These are phyloP conservation scores for Ambastaia sidthimunki DNA, from an alignment of 2,797 vertebrate genomes.

Conservation along the genomic window DNA sequence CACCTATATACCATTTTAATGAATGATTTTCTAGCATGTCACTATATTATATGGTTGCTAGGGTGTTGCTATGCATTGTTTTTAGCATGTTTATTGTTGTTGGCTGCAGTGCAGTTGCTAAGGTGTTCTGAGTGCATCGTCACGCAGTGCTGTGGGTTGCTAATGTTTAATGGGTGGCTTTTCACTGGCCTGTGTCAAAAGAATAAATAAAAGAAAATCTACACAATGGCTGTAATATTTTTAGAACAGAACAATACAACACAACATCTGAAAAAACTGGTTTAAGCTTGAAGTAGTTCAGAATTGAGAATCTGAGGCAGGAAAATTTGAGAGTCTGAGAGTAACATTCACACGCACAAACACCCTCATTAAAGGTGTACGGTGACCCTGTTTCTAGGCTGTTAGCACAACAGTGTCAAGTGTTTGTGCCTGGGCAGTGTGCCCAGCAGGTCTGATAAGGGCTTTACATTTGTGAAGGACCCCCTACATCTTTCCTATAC, in stretches of 20 bases:
- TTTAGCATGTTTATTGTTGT: no score
- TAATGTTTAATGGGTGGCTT: background rate
- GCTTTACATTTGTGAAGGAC: constrained; percentile 27
- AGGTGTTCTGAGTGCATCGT: background rate
- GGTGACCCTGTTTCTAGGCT: constrained; percentile 34
- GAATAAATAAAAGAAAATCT: background rate
- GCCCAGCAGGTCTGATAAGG: constrained; percentile 4
- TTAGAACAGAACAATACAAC: no score
- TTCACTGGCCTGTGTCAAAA: background rate
- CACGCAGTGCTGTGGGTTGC: background rate
- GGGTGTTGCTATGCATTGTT: background rate
- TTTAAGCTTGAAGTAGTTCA: no score
- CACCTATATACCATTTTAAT: no score
- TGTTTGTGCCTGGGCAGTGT: constrained; percentile 14
- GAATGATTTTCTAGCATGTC: no score
- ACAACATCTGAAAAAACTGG: no score
- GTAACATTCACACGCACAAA: constrained; percentile 24
- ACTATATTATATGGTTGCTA: no score
- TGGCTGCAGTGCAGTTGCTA: background rate
- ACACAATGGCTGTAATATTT: background rate
- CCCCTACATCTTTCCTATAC: constrained; percentile 36
- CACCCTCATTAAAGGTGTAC: constrained; percentile 43
- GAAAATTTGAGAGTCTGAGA: background rate
- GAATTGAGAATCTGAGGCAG: background rate
- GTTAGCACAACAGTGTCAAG: constrained; percentile 45